These are phyloP conservation scores for Brachionus asplanchnoidis DNA, from an alignment of 1,140 invertebrate genomes.

Conservation along the genomic window DNA sequence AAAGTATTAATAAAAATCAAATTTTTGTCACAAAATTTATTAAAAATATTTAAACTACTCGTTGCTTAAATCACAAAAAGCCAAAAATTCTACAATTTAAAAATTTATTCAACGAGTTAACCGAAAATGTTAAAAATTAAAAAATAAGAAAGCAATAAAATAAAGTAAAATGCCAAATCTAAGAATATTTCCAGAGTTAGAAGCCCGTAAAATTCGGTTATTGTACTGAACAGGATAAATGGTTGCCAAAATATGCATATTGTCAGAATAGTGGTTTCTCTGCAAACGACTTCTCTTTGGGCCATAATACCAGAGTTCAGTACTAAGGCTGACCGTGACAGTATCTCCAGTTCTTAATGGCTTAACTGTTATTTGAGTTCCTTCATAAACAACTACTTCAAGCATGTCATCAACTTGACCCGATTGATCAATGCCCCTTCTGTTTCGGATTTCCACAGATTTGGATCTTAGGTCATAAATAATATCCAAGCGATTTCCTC, in stretches of 20 bases:
- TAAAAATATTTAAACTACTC: neutral
- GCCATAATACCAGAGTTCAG: slow-evolving; percentile 19
- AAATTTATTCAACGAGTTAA: neutral
- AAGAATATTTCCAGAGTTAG: neutral
- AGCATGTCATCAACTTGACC: slow-evolving; percentile 14
- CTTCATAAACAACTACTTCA: slow-evolving; percentile 23
- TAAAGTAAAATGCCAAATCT: neutral
- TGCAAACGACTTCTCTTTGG: slow-evolving; percentile 14
- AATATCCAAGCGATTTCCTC: slow-evolving; percentile 28
- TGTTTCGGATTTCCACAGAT: slow-evolving; percentile 20
- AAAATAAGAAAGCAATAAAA: neutral
- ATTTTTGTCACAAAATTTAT: neutral
- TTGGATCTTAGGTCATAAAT: slow-evolving; percentile 28
- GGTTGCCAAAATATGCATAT: slow-evolving; percentile 36
- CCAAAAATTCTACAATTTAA: neutral
- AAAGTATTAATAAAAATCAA: too few relatives aligned
- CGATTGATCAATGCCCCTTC: neutral
- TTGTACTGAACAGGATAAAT: slow-evolving; percentile 27
- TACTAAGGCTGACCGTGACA: slow-evolving; percentile 4
- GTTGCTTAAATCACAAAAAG: neutral
- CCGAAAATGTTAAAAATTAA: too few relatives aligned
- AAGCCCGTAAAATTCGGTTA: neutral
- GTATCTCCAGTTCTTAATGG: neutral
- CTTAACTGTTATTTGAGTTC: neutral
- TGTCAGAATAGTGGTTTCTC: slow-evolving; percentile 20